These are phyloP conservation scores for Trinectes maculatus DNA, from an alignment of 2,113 vertebrate species.

Conservation along the genomic window DNA sequence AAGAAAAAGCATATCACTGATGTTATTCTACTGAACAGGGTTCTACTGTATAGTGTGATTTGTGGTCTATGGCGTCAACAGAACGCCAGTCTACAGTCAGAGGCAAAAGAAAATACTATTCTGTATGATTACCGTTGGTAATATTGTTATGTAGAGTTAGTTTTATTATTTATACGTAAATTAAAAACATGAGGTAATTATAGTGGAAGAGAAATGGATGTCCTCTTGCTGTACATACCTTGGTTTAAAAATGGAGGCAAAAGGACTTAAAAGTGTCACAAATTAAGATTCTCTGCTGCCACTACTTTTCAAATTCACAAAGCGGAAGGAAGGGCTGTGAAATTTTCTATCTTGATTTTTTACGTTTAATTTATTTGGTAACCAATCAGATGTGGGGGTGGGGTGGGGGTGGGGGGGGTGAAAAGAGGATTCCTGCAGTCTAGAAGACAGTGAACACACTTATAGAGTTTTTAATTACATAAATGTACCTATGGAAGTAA, in stretches of 20 bases:
- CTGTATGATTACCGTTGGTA: constrained; percentile 77
- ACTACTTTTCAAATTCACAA: constrained; percentile 73
- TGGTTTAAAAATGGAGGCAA: constrained; percentile 74
- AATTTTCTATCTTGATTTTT: constrained; percentile 81
- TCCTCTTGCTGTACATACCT: constrained; percentile 80
- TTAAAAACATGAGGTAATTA: constrained; percentile 65
- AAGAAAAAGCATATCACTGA: constrained; percentile 83
- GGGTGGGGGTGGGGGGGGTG: constrained; percentile 45
- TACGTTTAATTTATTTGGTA: constrained; percentile 79
- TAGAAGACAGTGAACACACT: constrained; percentile 73
- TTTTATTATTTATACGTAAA: constrained; percentile 81
- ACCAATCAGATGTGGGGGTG: constrained; percentile 54
- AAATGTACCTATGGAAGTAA: constrained; percentile 80
- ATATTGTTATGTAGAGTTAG: constrained; percentile 82
- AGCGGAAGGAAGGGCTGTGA: constrained; percentile 72
- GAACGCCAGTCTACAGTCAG: constrained; percentile 63
- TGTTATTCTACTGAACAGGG: constrained; percentile 81
- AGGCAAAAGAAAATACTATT: constrained; percentile 78
- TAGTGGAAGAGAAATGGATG: constrained; percentile 63
- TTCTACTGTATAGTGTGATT: constrained; percentile 82
- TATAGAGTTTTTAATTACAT: constrained; percentile 85
- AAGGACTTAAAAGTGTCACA: constrained; percentile 57
- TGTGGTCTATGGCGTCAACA: constrained; percentile 73
- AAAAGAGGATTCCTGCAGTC: constrained; percentile 71
- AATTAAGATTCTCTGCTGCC: constrained; percentile 73